Conservation (phyloP, 2,888 invertebrate species). For the Hecatera dysodea region DNA sequence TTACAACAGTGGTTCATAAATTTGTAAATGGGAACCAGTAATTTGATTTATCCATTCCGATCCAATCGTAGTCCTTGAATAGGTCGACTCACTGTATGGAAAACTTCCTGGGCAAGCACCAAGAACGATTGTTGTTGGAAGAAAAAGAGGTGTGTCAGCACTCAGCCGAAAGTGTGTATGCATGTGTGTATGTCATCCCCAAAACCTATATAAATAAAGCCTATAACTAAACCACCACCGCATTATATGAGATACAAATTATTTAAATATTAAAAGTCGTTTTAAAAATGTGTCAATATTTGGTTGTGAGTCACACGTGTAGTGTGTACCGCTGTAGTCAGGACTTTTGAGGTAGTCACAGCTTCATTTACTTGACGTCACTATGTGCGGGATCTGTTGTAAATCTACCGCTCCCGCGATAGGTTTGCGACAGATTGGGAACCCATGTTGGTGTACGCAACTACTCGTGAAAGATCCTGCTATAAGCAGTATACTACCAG, state of each 20-base stretch:
- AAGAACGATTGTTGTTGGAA: constrained; percentile 66
- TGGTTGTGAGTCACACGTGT: constrained; percentile 39
- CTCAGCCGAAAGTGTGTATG: constrained; percentile 58
- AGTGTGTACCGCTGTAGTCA: constrained; percentile 48
- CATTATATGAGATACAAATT: constrained; percentile 37
- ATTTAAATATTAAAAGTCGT: constrained; percentile 51
- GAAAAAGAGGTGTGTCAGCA: constrained; percentile 68
- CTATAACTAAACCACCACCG: constrained; percentile 62
- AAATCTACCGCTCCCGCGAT: constrained; percentile 46
- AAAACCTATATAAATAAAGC: constrained; percentile 57
- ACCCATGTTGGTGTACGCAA: constrained; percentile 25
- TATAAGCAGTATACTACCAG: constrained; percentile 24
- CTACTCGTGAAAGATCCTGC: constrained; percentile 36
- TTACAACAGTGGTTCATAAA: constrained; percentile 54
- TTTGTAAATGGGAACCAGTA: constrained; percentile 35
- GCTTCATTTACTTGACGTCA: constrained; percentile 42
- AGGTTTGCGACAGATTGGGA: constrained; percentile 42
- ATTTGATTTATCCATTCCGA: constrained; percentile 26
- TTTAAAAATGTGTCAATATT: constrained; percentile 39
- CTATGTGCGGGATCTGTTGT: constrained; percentile 42
- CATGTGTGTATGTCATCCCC: constrained; percentile 62
- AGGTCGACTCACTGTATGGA: constrained; percentile 22
- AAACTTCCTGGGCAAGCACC: constrained; percentile 22
- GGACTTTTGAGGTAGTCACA: constrained; percentile 35
- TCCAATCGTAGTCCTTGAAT: constrained; percentile 40